Conservation (phyloP, 2,888 invertebrate species). For the Euproctis similis region DNA sequence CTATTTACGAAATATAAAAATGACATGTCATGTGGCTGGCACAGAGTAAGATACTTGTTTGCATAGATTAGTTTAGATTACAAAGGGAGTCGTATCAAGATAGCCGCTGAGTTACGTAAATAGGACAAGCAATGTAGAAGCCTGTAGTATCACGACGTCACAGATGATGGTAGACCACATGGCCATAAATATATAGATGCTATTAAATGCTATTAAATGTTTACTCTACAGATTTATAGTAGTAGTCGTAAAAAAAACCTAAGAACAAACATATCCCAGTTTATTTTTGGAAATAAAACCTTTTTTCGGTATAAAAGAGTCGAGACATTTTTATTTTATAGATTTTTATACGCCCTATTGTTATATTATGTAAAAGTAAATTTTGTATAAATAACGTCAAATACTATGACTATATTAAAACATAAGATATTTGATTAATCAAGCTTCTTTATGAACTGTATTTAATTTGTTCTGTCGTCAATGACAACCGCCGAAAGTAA, state of each 20-base stretch:
- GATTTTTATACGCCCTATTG: too few relatives aligned
- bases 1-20: slow-evolving; percentile 24
- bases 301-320: too few relatives aligned
- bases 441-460: too few relatives aligned
- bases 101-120: slow-evolving; percentile 43
- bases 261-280: slow-evolving; percentile 22
- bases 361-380: too few relatives aligned
- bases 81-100: slow-evolving; percentile 36
- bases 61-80: slow-evolving; percentile 37
- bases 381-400: too few relatives aligned
- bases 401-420: too few relatives aligned
- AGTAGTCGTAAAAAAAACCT: too few relatives aligned
- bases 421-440: too few relatives aligned
- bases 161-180: slow-evolving; percentile 1
- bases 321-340: too few relatives aligned
- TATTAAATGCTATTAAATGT: neutral
- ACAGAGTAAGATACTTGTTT: slow-evolving; percentile 31
- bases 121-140: slow-evolving; percentile 35
- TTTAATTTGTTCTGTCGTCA: too few relatives aligned
- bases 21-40: slow-evolving; percentile 36
- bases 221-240: slow-evolving; percentile 32
- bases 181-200: slow-evolving; percentile 5
- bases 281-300: too few relatives aligned
- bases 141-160: slow-evolving; percentile 27
- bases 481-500: too few relatives aligned